Base-by-base conservation (phyloP, 1,140 invertebrate species). In the Cotesia chilonis region DNA sequence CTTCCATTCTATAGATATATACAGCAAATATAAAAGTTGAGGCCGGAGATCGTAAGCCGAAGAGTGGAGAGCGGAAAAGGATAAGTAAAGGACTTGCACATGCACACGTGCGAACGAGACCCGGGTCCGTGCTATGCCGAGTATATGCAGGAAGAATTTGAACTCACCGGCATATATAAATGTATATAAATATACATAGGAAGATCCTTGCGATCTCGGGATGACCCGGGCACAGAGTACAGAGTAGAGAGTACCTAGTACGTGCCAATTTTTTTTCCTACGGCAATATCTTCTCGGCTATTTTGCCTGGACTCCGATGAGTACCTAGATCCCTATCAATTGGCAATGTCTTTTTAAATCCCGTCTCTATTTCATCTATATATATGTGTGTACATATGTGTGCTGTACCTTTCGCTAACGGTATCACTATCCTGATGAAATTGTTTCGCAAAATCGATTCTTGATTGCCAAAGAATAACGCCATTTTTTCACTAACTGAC, bases 251-350 rank as follows among this genome's bases (percentile, higher is more conserved):
- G 28, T 28, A 28, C 28, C 28, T 28, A 59, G 57, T 59, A 59
- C 57, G 57, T 59, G 57, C 57, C 57, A 59, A 59, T 59, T 59
- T 59, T 20, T 59, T 20, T 28, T 9, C 57, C 6, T 47, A 0
- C 41, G 2, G 10, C 41, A 47, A 47, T 28, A 59, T 59, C 17
- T 59, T 59, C 57, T 59, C 17, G 17, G 28, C 57, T 47, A 47
- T 47, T 47, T 47, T 47, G 10, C 41, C 41, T 10, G 41, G 6
- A 6, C 41, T 47, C 41, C 6, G 10, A 47, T 47, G 41, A 47
- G 41, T 47, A 47, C 41, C 41, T 1, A 47, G 41, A 47, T 47
- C 41, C 41, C 41, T 47, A 47, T 47, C 41, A 47, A 1, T 47
- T 47, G 41, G 41, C 41, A 47, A 47, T 47, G 41, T 47, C 41